Evolutionary conservation across 1,140 invertebrate species (phyloP).

Genomic region (Heliconius hermathena): DNA sequence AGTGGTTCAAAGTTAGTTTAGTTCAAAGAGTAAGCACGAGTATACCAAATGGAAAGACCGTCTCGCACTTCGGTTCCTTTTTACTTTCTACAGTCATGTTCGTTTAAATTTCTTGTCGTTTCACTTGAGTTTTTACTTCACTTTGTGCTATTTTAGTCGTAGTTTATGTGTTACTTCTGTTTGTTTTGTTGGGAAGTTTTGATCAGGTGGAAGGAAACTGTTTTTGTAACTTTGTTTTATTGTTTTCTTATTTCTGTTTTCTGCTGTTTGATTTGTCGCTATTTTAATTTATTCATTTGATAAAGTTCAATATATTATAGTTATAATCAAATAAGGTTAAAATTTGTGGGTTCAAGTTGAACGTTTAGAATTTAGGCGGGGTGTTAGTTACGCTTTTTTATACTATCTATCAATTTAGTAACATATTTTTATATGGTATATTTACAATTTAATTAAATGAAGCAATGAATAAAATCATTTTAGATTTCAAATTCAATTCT

Average conservation of each 20-base stretch:
- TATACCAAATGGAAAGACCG: not conserved
- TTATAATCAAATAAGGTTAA: no score
- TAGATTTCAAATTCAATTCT: not conserved
- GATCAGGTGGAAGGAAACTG: not conserved
- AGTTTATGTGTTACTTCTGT: not conserved
- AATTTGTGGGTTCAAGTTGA: no score
- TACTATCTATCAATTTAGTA: no score
- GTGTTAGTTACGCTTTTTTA: no score
- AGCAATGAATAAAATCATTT: not conserved
- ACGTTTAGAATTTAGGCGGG: no score
- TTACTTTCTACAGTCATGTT: slow-evolving; percentile 26
- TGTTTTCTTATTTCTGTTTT: not conserved
- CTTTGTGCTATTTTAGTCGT: not conserved
- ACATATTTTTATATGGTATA: no score
- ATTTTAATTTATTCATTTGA: not conserved
- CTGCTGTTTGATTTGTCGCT: not conserved
- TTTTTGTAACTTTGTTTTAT: not conserved
- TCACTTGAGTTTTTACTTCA: slow-evolving; percentile 8
- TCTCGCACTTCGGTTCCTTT: slow-evolving; percentile 13
- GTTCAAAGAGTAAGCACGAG: slow-evolving; percentile 29
- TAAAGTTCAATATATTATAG: not conserved
- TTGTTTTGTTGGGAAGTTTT: not conserved
- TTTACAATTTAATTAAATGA: not conserved
- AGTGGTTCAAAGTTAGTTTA: slow-evolving; percentile 38
- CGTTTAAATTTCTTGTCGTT: slow-evolving; percentile 32